phyloP scores from a whole-genome alignment of 2,888 invertebrate genomes.

The Keiferia lycopersicella region DNA sequence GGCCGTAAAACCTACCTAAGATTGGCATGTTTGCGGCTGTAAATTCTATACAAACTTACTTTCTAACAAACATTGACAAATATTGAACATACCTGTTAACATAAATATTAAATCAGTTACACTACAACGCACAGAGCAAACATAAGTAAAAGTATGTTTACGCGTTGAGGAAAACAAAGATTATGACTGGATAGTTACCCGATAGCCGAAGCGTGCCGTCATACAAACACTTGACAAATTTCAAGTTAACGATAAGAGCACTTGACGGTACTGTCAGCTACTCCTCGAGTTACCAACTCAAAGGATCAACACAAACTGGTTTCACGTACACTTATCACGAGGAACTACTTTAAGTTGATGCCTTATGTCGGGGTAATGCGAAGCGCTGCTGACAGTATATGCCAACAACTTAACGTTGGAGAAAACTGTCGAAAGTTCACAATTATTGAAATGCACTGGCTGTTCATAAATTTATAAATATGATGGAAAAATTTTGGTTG shows the following conservation, averaged over 20 bases:
- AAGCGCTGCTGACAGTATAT: background rate
- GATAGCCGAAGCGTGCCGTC: constrained; percentile 35
- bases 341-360: too few species aligned
- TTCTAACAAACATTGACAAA: constrained; percentile 7
- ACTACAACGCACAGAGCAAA: background rate
- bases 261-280: background rate
- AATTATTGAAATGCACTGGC: constrained; percentile 12
- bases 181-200: constrained; percentile 14
- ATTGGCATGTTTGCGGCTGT: background rate
- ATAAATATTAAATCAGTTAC: constrained; percentile 2
- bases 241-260: constrained; percentile 32
- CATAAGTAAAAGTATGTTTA: constrained; percentile 5
- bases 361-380: too few species aligned
- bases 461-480: constrained; percentile 14
- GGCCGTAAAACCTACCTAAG: background rate
- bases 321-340: too few species aligned
- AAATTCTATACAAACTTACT: background rate
- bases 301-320: too few species aligned
- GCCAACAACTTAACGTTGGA: constrained; percentile 31
- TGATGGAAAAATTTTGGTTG: background rate
- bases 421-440: constrained; percentile 32
- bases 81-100: background rate
- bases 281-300: too few species aligned
- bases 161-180: constrained; percentile 10
- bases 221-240: constrained; percentile 38